phyloP scores from a whole-genome alignment of 2,888 invertebrate genomes.

The Nebria brevicollis region DNA sequence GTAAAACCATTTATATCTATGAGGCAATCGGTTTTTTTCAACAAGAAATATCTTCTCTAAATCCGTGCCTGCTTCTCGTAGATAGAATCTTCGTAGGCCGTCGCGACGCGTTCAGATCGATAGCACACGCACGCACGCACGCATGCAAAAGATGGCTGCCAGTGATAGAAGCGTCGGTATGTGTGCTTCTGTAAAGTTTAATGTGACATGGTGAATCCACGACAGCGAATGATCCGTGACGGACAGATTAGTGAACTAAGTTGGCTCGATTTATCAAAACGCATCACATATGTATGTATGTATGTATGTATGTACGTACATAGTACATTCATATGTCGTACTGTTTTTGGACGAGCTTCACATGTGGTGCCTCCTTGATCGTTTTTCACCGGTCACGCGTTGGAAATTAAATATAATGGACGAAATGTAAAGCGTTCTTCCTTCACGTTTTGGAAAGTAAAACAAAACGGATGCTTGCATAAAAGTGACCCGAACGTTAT shows the following conservation, averaged over 20 bases:
- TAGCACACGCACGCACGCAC: conserved; percentile 12
- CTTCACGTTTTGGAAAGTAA: too few relatives aligned
- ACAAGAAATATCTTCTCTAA: conserved; percentile 19
- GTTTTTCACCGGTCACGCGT: too few relatives aligned
- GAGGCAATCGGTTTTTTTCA: neutral
- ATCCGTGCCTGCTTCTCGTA: neutral
- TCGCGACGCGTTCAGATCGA: conserved; percentile 47
- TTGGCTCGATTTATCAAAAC: conserved; percentile 20
- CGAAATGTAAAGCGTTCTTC: too few relatives aligned
- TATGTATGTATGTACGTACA: neutral
- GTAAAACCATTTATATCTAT: too few relatives aligned
- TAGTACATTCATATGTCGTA: neutral
- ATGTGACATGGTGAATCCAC: conserved; percentile 14
- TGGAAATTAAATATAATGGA: too few relatives aligned
- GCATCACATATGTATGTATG: neutral
- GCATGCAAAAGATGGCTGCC: conserved; percentile 5
- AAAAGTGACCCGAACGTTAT: too few relatives aligned
- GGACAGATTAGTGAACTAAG: conserved; percentile 36
- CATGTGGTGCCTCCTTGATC: too few relatives aligned
- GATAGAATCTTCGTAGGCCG: conserved; percentile 3
- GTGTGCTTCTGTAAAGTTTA: conserved; percentile 12
- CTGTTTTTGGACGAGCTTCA: neutral
- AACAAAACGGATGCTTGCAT: too few relatives aligned
- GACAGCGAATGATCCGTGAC: conserved; percentile 38
- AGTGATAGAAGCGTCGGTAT: conserved; percentile 4